A percentile compares a stretch with the other conserved stretches of the same genome.
Evolutionary conservation across 2,113 vertebrate species (phyloP).

Genomic region (Cephalopholis sonnerati): DNA sequence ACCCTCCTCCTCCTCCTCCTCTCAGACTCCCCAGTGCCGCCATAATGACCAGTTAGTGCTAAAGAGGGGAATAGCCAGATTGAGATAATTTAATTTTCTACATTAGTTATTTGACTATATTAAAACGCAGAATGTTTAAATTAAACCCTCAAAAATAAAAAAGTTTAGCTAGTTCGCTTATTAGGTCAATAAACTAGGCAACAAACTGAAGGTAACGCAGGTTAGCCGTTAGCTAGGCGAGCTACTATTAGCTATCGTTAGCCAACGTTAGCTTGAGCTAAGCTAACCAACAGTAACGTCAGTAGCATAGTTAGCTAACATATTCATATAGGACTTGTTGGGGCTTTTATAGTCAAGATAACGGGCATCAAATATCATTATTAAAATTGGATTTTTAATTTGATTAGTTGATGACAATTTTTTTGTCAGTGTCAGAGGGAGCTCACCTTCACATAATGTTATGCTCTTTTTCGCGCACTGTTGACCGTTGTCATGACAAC

Average conservation of each 20-base stretch:
- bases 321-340: background rate
- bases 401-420: background rate
- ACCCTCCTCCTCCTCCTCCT: background rate
- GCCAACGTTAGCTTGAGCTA: background rate
- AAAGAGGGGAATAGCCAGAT: background rate
- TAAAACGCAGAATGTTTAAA: background rate
- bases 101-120: background rate
- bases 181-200: background rate
- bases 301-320: background rate
- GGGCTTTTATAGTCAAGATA: background rate
- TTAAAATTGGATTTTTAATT: too few relatives aligned
- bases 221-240: background rate
- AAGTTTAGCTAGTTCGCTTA: background rate
- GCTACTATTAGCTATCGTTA: background rate
- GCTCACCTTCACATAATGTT: background rate
- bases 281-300: background rate
- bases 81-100: background rate
- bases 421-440: background rate
- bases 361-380: background rate
- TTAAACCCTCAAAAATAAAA: background rate
- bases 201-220: background rate
- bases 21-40: conserved; percentile 30
- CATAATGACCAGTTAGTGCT: conserved; percentile 45
- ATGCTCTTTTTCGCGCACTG: too few relatives aligned
- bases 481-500: conserved; percentile 19